A percentile compares a stretch with the other conserved stretches of the same genome.
These are phyloP conservation scores for Solenopsis fugax DNA, from an alignment of 1,140 invertebrate genomes.

Conservation along the genomic window DNA sequence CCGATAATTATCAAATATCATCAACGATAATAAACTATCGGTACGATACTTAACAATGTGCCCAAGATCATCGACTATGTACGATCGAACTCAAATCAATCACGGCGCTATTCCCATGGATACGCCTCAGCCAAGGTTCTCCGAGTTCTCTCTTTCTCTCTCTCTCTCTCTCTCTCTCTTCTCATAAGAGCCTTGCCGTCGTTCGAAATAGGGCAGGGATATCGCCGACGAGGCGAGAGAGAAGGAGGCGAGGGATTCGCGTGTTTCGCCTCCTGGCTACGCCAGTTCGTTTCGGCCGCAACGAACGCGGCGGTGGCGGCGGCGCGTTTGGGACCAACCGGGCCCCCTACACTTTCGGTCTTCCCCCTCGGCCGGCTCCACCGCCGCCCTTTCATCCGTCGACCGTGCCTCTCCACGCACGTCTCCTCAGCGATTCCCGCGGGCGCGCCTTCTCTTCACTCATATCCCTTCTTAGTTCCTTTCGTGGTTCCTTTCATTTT, in stretches of 20 bases:
- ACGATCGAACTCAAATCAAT: slow-evolving; percentile 34
- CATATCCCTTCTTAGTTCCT: slow-evolving; percentile 25
- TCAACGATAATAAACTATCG: neutral
- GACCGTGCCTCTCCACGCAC: slow-evolving; percentile 54
- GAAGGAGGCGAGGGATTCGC: slow-evolving; percentile 49
- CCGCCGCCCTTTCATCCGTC: slow-evolving; percentile 63
- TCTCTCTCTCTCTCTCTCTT: neutral
- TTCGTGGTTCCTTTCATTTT: slow-evolving; percentile 42
- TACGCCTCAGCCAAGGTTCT: slow-evolving; percentile 28
- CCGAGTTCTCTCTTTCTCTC: neutral
- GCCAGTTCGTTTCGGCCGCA: slow-evolving; percentile 59
- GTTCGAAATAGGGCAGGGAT: slow-evolving; percentile 55
- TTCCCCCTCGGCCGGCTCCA: slow-evolving; percentile 44
- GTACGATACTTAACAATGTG: neutral
- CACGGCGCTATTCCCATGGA: slow-evolving; percentile 22
- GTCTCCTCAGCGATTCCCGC: slow-evolving; percentile 59
- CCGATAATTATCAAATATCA: slow-evolving; percentile 8
- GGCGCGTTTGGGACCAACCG: slow-evolving; percentile 67
- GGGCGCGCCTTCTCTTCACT: slow-evolving; percentile 56
- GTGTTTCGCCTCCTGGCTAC: slow-evolving; percentile 64
- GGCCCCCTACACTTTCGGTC: slow-evolving; percentile 68
- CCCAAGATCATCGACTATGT: neutral
- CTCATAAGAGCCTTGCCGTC: neutral
- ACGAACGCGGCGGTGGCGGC: slow-evolving; percentile 62
- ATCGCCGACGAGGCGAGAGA: slow-evolving; percentile 56